These are phyloP conservation scores for Solenopsis invicta DNA, from an alignment of 1,140 invertebrate genomes.

Conservation along the genomic window DNA sequence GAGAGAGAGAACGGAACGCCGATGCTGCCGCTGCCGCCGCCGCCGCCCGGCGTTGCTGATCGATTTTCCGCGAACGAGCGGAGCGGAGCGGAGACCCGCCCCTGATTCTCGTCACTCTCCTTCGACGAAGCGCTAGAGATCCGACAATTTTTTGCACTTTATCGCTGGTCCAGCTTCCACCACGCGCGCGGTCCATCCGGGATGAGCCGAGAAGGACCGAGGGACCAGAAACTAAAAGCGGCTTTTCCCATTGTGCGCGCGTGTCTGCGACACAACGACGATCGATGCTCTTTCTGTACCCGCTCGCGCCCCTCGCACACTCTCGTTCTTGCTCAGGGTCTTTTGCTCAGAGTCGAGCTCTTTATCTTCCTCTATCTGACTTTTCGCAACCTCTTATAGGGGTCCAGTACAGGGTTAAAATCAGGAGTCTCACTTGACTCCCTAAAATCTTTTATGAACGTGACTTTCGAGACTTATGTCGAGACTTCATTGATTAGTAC, in stretches of 20 bases:
- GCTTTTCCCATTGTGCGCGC: constrained; percentile 23
- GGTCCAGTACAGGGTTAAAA: neutral
- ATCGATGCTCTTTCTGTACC: constrained; percentile 42
- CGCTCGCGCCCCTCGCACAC: constrained; percentile 12
- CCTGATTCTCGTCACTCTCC: constrained; percentile 37
- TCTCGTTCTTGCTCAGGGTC: neutral
- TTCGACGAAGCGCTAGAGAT: constrained; percentile 2
- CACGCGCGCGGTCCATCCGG: neutral
- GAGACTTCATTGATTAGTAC: no score
- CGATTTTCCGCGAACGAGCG: constrained; percentile 53
- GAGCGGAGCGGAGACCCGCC: constrained; percentile 52
- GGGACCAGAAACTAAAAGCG: constrained; percentile 1
- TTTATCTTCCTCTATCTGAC: neutral
- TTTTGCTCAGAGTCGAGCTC: neutral
- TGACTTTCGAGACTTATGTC: no score
- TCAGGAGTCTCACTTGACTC: neutral
- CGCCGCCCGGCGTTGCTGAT: constrained; percentile 67
- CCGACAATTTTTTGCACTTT: constrained; percentile 30
- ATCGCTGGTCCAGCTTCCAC: neutral
- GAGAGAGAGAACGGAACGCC: constrained; percentile 35
- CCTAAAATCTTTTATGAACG: neutral
- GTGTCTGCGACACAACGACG: constrained; percentile 36
- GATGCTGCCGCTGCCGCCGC: constrained; percentile 53
- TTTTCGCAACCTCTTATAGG: neutral
- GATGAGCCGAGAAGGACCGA: neutral